These are phyloP conservation scores for Rhadinocentrus ornatus DNA, from an alignment of 2,797 vertebrate genomes.

Conservation along the genomic window DNA sequence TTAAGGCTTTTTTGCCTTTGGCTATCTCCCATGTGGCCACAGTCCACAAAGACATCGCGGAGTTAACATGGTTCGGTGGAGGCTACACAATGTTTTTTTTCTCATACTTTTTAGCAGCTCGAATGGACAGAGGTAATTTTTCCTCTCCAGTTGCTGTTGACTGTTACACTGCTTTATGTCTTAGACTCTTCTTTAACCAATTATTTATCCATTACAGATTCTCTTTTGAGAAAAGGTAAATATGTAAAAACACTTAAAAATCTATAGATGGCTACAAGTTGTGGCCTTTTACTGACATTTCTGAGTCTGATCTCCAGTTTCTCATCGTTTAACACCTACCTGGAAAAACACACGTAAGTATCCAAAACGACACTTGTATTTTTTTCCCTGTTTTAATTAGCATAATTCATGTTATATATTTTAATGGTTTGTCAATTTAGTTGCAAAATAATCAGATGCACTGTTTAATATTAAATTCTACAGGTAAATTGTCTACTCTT, in stretches of 20 bases:
- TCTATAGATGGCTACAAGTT: not conserved
- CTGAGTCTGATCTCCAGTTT: constrained; percentile 27
- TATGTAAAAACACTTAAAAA: constrained; percentile 10
- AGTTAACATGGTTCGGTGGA: constrained; percentile 51
- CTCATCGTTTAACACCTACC: fast-evolving
- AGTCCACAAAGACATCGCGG: constrained; percentile 21
- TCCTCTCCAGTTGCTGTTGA: not conserved
- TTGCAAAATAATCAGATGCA: not conserved
- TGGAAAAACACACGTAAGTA: constrained; percentile 32
- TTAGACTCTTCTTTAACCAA: not conserved
- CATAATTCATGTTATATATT: too few species aligned
- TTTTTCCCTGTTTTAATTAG: not conserved
- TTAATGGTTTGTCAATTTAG: too few species aligned
- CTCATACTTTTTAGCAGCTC: constrained; percentile 37
- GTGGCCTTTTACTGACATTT: not conserved
- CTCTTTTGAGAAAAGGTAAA: fast-evolving
- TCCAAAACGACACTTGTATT: not conserved
- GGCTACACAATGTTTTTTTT: constrained; percentile 11
- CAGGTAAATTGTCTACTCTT: not conserved
- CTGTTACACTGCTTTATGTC: not conserved
- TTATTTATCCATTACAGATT: not conserved
- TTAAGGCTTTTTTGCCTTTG: not conserved
- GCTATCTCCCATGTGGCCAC: constrained; percentile 1
- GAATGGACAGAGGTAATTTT: constrained; percentile 31
- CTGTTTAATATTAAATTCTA: not conserved